Evolutionary conservation across 2,888 invertebrate genomes (phyloP).

Genomic region (Nemapogon koenigi): DNA sequence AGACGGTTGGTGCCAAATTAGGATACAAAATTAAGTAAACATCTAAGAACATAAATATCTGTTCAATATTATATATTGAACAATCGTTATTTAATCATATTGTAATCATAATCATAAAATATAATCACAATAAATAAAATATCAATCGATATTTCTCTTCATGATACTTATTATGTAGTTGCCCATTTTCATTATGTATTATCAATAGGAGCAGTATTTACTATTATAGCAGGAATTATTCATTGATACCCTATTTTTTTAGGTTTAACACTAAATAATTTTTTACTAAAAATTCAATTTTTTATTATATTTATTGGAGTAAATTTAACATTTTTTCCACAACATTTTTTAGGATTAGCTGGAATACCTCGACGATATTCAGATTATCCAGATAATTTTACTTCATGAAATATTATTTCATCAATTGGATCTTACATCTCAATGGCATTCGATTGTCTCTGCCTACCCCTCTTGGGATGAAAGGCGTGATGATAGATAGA

Average conservation of each 20-base stretch:
- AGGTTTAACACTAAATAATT: slow-evolving; percentile 65
- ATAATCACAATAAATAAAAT: no score
- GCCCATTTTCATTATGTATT: slow-evolving; percentile 85
- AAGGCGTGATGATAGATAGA: no score
- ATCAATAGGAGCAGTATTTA: slow-evolving; percentile 81
- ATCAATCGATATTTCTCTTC: slow-evolving; percentile 78
- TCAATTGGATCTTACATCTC: slow-evolving; percentile 73
- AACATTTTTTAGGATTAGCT: slow-evolving; percentile 68
- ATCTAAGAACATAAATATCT: no score
- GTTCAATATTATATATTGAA: no score
- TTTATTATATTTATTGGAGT: slow-evolving; percentile 75
- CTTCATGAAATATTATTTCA: slow-evolving; percentile 71
- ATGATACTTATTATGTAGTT: slow-evolving; percentile 87
- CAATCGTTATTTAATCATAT: no score
- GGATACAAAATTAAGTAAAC: no score
- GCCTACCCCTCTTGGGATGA: no score
- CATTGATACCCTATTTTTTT: slow-evolving; percentile 76
- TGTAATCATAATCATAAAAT: no score
- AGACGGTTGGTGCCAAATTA: no score
- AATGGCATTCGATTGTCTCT: no score
- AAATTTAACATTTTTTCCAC: slow-evolving; percentile 82
- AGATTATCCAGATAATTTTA: slow-evolving; percentile 72
- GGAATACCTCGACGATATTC: slow-evolving; percentile 78
- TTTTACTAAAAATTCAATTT: slow-evolving; percentile 73
- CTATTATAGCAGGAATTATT: slow-evolving; percentile 76